phyloP scores from a whole-genome alignment of 1,140 invertebrate species.

The Drosophila novamexicana region DNA sequence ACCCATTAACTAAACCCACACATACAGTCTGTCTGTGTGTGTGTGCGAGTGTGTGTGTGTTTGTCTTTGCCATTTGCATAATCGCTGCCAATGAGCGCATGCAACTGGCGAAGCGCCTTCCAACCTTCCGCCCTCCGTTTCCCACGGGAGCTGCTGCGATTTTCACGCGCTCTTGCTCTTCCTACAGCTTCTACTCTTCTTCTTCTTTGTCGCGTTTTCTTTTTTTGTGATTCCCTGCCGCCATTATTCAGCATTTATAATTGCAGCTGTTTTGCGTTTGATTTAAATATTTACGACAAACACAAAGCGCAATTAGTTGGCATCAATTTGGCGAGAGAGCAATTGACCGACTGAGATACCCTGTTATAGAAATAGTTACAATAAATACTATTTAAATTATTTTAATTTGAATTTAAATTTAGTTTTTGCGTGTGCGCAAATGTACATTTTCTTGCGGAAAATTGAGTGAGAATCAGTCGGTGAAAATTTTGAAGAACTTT shows the following conservation, averaged over 20 bases:
- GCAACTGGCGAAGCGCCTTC: constrained; percentile 27
- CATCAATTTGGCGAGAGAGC: neutral
- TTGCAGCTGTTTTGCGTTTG: constrained; percentile 49
- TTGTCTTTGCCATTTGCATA: constrained; percentile 67
- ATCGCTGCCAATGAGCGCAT: constrained; percentile 56
- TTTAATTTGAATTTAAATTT: too few relatives aligned
- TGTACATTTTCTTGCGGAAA: too few relatives aligned
- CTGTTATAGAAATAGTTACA: neutral
- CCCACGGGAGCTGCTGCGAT: constrained; percentile 31
- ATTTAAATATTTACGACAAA: constrained; percentile 34
- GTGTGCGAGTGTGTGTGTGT: constrained; percentile 7
- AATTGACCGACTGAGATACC: neutral
- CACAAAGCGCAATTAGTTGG: constrained; percentile 12
- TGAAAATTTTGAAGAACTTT: too few relatives aligned
- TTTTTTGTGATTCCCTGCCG: neutral
- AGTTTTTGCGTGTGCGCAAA: too few relatives aligned
- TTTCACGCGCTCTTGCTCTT: neutral
- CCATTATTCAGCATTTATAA: constrained; percentile 45
- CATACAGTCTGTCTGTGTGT: neutral
- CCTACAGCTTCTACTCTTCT: too few relatives aligned
- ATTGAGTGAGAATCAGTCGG: too few relatives aligned
- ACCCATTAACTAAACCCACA: neutral
- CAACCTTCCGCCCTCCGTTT: too few relatives aligned
- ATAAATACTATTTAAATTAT: neutral
- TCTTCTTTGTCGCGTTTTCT: neutral